These are phyloP conservation scores for Rhipidura dahli DNA, from an alignment of 2,113 vertebrate species.

Conservation along the genomic window DNA sequence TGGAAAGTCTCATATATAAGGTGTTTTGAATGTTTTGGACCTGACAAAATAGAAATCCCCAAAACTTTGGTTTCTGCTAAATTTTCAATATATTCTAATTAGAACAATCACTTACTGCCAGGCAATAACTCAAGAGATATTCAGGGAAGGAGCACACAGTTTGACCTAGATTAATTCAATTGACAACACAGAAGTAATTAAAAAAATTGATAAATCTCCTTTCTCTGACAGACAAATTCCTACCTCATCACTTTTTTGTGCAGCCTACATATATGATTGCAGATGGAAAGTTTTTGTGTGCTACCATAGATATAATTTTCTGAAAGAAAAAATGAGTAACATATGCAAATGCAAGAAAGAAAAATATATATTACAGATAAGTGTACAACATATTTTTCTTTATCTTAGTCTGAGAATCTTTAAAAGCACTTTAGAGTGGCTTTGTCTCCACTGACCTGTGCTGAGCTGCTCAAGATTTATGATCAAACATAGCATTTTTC, in stretches of 20 bases:
- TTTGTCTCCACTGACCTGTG: neutral
- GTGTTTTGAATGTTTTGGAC: neutral
- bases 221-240: neutral
- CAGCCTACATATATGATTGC: neutral
- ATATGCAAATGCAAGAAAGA: neutral
- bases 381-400: neutral
- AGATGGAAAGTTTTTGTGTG: neutral
- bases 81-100: neutral
- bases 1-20: neutral
- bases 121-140: neutral
- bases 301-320: neutral
- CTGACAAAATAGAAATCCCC: neutral
- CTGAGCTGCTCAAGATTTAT: neutral
- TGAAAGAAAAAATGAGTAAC: neutral
- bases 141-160: neutral
- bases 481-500: neutral
- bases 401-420: neutral
- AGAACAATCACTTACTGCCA: neutral
- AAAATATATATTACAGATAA: neutral
- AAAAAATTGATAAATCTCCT: neutral
- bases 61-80: neutral
- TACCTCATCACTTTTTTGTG: neutral
- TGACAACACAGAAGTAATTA: neutral
- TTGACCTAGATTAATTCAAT: neutral
- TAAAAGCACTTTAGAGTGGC: constrained; percentile 3